A percentile compares a stretch with the other conserved stretches of the same genome.
phyloP scores from a whole-genome alignment of 2,888 invertebrate species.

The Dimorphilus gyrociliatus region DNA sequence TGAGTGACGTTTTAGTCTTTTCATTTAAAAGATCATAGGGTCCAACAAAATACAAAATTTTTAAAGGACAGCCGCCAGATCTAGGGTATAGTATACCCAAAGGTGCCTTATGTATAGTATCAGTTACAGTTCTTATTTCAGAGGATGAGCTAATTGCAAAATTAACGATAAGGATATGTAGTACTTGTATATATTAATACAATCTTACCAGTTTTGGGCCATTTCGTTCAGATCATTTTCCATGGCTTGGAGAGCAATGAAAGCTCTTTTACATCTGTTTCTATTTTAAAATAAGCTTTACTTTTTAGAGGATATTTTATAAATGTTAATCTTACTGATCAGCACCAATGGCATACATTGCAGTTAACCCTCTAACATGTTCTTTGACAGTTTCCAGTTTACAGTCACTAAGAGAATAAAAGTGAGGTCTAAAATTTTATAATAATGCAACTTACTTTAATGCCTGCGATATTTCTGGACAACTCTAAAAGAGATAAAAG shows the following conservation, averaged over 20 bases:
- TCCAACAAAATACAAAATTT: slow-evolving; percentile 77
- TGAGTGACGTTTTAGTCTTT: slow-evolving; percentile 53
- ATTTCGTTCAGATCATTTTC: slow-evolving; percentile 71
- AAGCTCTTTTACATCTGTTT: slow-evolving; percentile 84
- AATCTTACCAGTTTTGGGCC: slow-evolving; percentile 51
- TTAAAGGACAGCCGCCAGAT: slow-evolving; percentile 77
- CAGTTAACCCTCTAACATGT: slow-evolving; percentile 72
- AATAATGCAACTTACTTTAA: too few species aligned
- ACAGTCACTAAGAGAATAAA: slow-evolving; percentile 55
- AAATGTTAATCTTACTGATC: slow-evolving; percentile 51
- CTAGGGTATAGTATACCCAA: slow-evolving; percentile 69
- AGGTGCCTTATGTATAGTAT: slow-evolving; percentile 68
- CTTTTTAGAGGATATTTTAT: too few species aligned
- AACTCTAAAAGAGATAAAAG: too few species aligned
- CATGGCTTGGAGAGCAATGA: slow-evolving; percentile 72
- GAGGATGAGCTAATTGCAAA: too few species aligned
- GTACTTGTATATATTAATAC: too few species aligned
- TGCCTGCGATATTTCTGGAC: too few species aligned
- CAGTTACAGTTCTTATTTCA: slow-evolving; percentile 49
- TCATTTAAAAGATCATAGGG: slow-evolving; percentile 74
- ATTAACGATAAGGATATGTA: too few species aligned
- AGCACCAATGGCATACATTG: slow-evolving; percentile 80
- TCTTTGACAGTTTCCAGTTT: slow-evolving; percentile 81
- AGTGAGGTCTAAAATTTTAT: too few species aligned
- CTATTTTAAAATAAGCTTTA: too few species aligned